Percentiles rank a stretch among this genome's conserved stretches.
These are phyloP conservation scores for Artibeus lituratus DNA, from an alignment of 2,797 vertebrate species.

Conservation along the genomic window DNA sequence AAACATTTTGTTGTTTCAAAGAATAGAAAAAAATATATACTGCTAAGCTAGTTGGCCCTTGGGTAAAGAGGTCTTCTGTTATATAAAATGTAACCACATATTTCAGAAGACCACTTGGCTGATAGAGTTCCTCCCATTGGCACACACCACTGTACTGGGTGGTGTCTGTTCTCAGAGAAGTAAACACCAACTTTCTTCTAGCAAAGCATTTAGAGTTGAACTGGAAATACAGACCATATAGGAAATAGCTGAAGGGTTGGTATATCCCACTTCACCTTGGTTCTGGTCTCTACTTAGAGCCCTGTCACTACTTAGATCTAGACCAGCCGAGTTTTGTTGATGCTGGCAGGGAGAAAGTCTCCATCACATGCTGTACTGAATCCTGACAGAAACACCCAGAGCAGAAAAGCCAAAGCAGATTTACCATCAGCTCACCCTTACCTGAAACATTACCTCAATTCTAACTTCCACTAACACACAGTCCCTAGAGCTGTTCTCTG, in stretches of 20 bases:
- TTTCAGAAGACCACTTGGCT: neutral
- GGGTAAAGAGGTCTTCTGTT: neutral
- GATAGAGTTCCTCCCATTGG: neutral
- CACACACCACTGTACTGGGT: neutral
- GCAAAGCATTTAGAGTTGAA: neutral
- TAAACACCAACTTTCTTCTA: neutral
- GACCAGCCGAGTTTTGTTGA: neutral
- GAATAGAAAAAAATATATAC: neutral
- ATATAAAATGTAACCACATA: neutral
- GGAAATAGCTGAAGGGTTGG: neutral
- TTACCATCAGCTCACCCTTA: constrained; percentile 9
- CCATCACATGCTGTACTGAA: neutral
- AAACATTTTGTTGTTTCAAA: neutral
- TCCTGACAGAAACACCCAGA: neutral
- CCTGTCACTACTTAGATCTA: neutral
- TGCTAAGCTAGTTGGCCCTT: neutral
- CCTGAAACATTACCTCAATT: neutral
- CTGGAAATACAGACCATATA: neutral
- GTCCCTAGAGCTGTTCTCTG: neutral
- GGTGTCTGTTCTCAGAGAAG: neutral
- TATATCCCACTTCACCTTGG: neutral
- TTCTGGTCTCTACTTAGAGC: neutral
- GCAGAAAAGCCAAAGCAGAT: constrained; percentile 26
- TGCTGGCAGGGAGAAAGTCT: neutral
- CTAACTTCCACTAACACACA: neutral